Evolutionary conservation across 2,888 invertebrate genomes (phyloP).

Genomic region (Chymomyza amoena): DNA sequence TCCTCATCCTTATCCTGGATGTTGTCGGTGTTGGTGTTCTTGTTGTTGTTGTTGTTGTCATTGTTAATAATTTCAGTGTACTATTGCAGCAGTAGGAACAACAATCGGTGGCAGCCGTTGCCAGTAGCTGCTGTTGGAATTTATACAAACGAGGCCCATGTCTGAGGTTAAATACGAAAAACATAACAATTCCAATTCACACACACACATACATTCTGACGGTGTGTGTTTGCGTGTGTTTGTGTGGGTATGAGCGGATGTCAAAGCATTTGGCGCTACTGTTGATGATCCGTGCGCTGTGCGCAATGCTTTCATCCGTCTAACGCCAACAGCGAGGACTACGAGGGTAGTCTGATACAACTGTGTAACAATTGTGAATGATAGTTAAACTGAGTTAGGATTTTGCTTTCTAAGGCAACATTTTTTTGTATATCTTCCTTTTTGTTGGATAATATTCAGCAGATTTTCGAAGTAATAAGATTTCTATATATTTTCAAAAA

Average conservation of each 20-base stretch:
- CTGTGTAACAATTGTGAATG: background rate
- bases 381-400: too few species aligned
- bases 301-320: conserved; percentile 57
- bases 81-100: conserved; percentile 48
- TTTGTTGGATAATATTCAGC: too few species aligned
- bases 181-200: conserved; percentile 59
- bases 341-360: conserved; percentile 23
- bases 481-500: too few species aligned
- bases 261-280: conserved; percentile 52
- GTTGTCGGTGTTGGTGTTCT: conserved; percentile 23
- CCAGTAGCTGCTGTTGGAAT: conserved; percentile 50
- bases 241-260: conserved; percentile 35
- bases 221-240: background rate
- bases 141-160: conserved; percentile 71
- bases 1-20: background rate
- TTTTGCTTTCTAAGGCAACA: too few species aligned
- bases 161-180: conserved; percentile 73
- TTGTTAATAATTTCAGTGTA: conserved; percentile 67
- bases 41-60: conserved; percentile 45
- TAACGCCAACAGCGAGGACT: conserved; percentile 55
- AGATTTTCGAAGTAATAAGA: too few species aligned
- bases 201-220: background rate
- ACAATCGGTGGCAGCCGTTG: conserved; percentile 48
- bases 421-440: too few species aligned
- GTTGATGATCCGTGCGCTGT: conserved; percentile 49